These are phyloP conservation scores for Tridacna gigas DNA, from an alignment of 2,888 invertebrate genomes.

Conservation along the genomic window DNA sequence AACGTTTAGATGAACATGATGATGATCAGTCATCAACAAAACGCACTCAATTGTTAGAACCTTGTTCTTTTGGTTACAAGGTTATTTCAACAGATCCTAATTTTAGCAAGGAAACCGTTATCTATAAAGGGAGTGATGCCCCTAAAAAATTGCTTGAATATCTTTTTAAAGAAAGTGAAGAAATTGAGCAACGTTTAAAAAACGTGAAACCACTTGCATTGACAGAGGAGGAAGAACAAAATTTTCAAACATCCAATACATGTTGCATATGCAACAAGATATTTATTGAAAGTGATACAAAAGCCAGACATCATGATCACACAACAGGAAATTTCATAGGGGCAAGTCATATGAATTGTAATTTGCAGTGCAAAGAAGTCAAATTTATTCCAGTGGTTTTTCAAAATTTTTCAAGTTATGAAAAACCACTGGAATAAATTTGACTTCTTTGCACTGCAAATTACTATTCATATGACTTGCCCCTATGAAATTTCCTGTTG, in stretches of 20 bases:
- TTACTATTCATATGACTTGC: conserved; percentile 32
- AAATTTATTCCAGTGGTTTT: conserved; percentile 38
- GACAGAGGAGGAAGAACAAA: neutral
- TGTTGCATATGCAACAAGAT: conserved; percentile 18
- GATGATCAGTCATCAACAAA: conserved; percentile 11
- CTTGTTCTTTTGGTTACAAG: conserved; percentile 28
- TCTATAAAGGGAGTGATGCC: conserved; percentile 14
- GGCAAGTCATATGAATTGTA: conserved; percentile 29
- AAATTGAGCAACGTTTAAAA: conserved; percentile 32
- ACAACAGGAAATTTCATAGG: conserved; percentile 39
- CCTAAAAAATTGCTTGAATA: conserved; percentile 29
- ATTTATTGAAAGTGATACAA: neutral
- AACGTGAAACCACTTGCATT: conserved; percentile 28
- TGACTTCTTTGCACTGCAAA: conserved; percentile 25
- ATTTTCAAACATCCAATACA: conserved; percentile 54
- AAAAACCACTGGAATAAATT: conserved; percentile 37
- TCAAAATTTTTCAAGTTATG: conserved; percentile 43
- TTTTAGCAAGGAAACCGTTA: conserved; percentile 19
- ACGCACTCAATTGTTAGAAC: conserved; percentile 33
- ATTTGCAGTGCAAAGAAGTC: conserved; percentile 28
- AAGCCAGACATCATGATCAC: conserved; percentile 43
- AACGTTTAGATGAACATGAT: neutral
- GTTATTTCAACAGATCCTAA: conserved; percentile 16
- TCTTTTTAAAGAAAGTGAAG: conserved; percentile 29
- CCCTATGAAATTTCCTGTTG: conserved; percentile 38